Evolutionary conservation across 1,140 invertebrate species (phyloP).

Genomic region (Neelides sp.): DNA sequence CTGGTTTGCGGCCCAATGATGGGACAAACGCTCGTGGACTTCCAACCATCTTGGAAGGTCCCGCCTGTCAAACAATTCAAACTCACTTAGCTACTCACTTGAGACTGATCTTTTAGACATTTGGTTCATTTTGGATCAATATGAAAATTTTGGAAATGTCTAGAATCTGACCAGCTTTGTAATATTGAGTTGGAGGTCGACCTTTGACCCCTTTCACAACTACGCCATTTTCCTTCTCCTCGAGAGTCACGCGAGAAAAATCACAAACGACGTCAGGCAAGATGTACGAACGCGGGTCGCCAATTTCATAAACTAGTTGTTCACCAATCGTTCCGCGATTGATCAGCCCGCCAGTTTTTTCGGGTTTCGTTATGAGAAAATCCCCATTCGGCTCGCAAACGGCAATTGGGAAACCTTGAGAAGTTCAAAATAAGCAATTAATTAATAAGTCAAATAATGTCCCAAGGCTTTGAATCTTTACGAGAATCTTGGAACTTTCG

Average conservation of each 20-base stretch:
- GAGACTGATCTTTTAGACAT: too few relatives aligned
- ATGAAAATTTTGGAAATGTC: neutral
- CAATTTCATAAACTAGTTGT: slow-evolving; percentile 44
- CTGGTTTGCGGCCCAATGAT: slow-evolving; percentile 38
- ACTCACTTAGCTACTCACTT: too few relatives aligned
- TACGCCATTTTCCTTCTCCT: slow-evolving; percentile 36
- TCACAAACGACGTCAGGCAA: slow-evolving; percentile 44
- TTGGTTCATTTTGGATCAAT: too few relatives aligned
- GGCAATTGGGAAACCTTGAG: slow-evolving; percentile 43
- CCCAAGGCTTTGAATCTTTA: too few relatives aligned
- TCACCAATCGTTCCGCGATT: slow-evolving; percentile 39
- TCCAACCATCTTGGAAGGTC: slow-evolving; percentile 39
- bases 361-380: slow-evolving; percentile 41
- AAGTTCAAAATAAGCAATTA: slow-evolving; percentile 15
- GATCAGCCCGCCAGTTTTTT: slow-evolving; percentile 40
- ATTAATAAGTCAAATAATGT: too few relatives aligned
- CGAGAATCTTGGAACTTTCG: too few relatives aligned
- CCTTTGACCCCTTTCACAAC: slow-evolving; percentile 40
- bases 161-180: slow-evolving; percentile 36
- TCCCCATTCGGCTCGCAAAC: slow-evolving; percentile 38
- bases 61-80: slow-evolving; percentile 32
- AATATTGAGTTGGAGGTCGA: slow-evolving; percentile 37
- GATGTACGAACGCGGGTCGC: slow-evolving; percentile 39
- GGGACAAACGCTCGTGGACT: slow-evolving; percentile 39
- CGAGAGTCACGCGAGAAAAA: slow-evolving; percentile 38